Evolutionary conservation across 2,888 invertebrate species (phyloP).

Genomic region (Marasmarcha lunaedactyla): DNA sequence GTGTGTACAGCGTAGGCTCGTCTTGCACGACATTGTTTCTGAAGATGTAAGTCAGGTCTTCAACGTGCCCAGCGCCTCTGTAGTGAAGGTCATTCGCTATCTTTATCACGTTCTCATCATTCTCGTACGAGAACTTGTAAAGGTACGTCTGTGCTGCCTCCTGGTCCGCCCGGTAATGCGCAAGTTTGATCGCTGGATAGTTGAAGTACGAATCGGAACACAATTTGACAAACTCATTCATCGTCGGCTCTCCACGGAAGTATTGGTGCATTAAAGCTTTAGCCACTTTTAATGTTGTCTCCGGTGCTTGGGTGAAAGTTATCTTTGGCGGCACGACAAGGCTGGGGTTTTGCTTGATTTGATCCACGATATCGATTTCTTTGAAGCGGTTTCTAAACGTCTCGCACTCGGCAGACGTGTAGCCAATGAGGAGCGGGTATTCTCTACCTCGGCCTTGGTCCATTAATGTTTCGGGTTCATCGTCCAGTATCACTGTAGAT

Average conservation of each 20-base stretch:
- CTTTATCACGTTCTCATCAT: slow-evolving; percentile 41
- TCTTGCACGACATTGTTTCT: slow-evolving; percentile 18
- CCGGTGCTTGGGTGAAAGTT: neutral
- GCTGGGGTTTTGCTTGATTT: slow-evolving; percentile 24
- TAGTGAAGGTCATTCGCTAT: slow-evolving; percentile 21
- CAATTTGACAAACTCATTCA: slow-evolving; percentile 14
- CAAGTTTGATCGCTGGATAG: slow-evolving; percentile 23
- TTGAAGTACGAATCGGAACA: slow-evolving; percentile 18
- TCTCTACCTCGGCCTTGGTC: slow-evolving; percentile 32
- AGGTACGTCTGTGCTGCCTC: slow-evolving; percentile 38
- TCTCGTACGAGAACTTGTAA: slow-evolving; percentile 55
- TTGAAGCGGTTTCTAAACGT: slow-evolving; percentile 34
- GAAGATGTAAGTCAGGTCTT: slow-evolving; percentile 56
- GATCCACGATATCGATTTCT: slow-evolving; percentile 27
- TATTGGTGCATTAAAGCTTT: slow-evolving; percentile 15
- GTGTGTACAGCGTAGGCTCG: neutral
- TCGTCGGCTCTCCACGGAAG: slow-evolving; percentile 13
- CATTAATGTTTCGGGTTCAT: slow-evolving; percentile 39
- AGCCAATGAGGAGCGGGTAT: slow-evolving; percentile 44
- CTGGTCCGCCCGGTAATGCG: slow-evolving; percentile 16
- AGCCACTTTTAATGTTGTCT: slow-evolving; percentile 7
- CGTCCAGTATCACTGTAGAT: slow-evolving; percentile 37
- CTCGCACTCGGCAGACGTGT: slow-evolving; percentile 43
- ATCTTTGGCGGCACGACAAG: slow-evolving; percentile 11
- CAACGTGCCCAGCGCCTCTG: slow-evolving; percentile 41